Conservation (phyloP, 1,140 invertebrate species). For the Planococcus citri region DNA sequence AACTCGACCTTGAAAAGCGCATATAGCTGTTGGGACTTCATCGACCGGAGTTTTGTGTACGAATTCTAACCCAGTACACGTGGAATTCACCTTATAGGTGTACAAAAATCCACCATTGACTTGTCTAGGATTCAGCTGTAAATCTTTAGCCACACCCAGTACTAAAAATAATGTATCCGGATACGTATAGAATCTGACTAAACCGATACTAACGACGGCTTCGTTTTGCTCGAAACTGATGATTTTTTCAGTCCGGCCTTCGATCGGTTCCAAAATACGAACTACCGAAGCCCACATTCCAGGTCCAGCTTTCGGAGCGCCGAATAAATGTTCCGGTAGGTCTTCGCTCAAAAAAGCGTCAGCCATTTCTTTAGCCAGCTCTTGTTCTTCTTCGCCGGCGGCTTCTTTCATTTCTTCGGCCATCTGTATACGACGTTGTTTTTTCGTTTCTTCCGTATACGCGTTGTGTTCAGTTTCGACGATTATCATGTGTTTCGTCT, state of each 20-base stretch:
- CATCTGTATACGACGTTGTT: conserved; percentile 68
- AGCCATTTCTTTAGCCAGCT: conserved; percentile 91
- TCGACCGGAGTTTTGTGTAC: conserved; percentile 90
- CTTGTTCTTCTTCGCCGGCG: conserved; percentile 85
- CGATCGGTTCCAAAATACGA: conserved; percentile 78
- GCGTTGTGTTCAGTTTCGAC: conserved; percentile 98
- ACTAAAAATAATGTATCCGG: conserved; percentile 62
- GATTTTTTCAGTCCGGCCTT: conserved; percentile 65
- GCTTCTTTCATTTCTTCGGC: conserved; percentile 91
- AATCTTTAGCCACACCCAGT: conserved; percentile 81
- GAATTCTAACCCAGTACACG: conserved; percentile 70
- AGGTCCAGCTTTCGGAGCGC: conserved; percentile 87
- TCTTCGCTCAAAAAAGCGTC: conserved; percentile 92
- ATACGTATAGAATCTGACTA: conserved; percentile 57
- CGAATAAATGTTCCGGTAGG: conserved; percentile 83
- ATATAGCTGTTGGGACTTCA: conserved; percentile 80
- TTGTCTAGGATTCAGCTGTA: conserved; percentile 73
- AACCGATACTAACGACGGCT: conserved; percentile 69
- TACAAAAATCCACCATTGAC: conserved; percentile 70
- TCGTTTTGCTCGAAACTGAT: conserved; percentile 90
- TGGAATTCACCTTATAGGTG: conserved; percentile 62
- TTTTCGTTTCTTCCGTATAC: conserved; percentile 94
- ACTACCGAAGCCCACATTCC: conserved; percentile 96
- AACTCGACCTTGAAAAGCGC: conserved; percentile 80
- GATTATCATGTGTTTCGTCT: conserved; percentile 81